These are phyloP conservation scores for Hypothenemus hampei DNA, from an alignment of 1,140 invertebrate species.

Conservation along the genomic window DNA sequence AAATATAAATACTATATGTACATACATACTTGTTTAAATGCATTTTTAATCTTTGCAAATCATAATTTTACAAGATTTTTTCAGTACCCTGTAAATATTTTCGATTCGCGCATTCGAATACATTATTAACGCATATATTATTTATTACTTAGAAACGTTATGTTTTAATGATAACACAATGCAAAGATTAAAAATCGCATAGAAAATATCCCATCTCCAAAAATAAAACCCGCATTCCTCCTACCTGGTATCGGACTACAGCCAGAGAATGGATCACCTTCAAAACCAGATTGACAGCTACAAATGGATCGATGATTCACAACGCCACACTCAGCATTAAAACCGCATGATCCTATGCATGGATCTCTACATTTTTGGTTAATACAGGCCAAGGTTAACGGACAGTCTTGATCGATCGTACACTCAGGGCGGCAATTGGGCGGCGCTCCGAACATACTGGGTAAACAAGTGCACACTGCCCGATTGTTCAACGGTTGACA, in stretches of 20 bases:
- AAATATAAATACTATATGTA: too few relatives aligned
- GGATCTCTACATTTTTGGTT: conserved; percentile 73
- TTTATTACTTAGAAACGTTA: too few relatives aligned
- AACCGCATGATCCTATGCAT: conserved; percentile 76
- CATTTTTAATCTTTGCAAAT: too few relatives aligned
- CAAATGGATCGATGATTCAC: conserved; percentile 75
- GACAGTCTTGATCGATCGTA: conserved; percentile 74
- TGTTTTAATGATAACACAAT: too few relatives aligned
- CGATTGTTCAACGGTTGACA: conserved; percentile 64
- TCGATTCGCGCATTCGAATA: too few relatives aligned
- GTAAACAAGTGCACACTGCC: conserved; percentile 70
- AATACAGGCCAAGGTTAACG: conserved; percentile 70
- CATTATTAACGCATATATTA: too few relatives aligned
- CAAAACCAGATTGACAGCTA: conserved; percentile 65
- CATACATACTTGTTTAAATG: too few relatives aligned
- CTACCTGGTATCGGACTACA: conserved; percentile 65
- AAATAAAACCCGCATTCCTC: conserved; percentile 33
- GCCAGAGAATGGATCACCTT: conserved; percentile 77
- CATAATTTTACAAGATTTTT: too few relatives aligned
- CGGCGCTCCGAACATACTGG: conserved; percentile 77
- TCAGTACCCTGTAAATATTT: too few relatives aligned
- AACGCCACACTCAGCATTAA: conserved; percentile 71
- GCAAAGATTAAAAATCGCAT: too few relatives aligned
- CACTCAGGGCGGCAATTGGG: conserved; percentile 74
- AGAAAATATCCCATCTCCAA: too few relatives aligned